Evolutionary conservation across 2,888 invertebrate genomes (phyloP), one percentile per base, ranked within the genome.

Genomic region (Eupithecia subfuscata): DNA sequence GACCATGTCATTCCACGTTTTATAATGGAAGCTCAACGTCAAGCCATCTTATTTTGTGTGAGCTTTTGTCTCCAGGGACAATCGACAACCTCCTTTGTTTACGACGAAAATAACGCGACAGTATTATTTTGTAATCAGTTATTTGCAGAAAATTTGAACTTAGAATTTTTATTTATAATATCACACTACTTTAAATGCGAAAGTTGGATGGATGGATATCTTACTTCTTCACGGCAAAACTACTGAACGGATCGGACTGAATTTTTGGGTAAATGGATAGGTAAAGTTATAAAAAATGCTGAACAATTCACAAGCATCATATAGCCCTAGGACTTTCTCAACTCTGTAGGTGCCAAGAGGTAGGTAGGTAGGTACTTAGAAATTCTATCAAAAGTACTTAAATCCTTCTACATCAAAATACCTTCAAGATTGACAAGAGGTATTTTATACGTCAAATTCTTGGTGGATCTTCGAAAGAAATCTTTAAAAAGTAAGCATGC

Each of bases 401-500:
- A 48, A 48, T 45, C 16, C 14, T 48, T 48, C 45, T 48, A 48
- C 52, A n/a, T n/a, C 52, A 52, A 52, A 48, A 52, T n/a, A n/a
- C 9, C 11, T 52, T n/a, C 18, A 7, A 7, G n/a, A 52, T 52
- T 52, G 52, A 52, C n/a, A 37, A n/a, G 18, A 34, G 30, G 65
- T n/a, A 64, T 34, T 64, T 18, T 22, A 43, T 45, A 48, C 63
- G 18, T 37, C 7, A 74, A 63, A 74, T 72, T 69, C 71, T 18
- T 69, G 56, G 12, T 68, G 30, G 71, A 74, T 65, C 37, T 37
- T 71, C 11, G 64, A 60, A 69, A 70, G 52, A 56, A 56, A 56
- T 56, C 60, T 9, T 34, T 60, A 37, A 74, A 70, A 74, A 74
- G 63, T 65, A 72, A 73, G 40, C 78, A 70, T 79, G 79, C 56